Evolutionary conservation across 2,888 invertebrate genomes (phyloP).

Genomic region (Xestia sexstrigata): DNA sequence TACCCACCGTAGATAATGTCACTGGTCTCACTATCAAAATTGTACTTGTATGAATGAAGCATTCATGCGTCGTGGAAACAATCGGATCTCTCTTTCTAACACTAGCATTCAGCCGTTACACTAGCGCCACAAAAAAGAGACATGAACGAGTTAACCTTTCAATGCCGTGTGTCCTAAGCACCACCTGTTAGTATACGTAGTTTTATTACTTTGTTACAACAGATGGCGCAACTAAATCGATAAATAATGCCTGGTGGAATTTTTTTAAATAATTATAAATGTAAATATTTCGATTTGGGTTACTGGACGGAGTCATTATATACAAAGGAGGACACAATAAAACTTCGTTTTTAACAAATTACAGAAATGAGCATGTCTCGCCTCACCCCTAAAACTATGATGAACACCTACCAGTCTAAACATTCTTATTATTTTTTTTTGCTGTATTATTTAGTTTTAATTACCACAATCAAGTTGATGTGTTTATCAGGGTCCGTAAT

Average conservation of each 20-base stretch:
- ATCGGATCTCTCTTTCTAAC: constrained; percentile 78
- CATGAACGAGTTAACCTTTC: constrained; percentile 28
- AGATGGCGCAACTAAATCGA: constrained; percentile 76
- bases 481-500: too few species aligned
- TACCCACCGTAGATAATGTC: constrained; percentile 51
- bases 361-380: not conserved
- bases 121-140: constrained; percentile 62
- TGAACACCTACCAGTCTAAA: not conserved
- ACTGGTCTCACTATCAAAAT: constrained; percentile 56
- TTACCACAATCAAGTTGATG: too few species aligned
- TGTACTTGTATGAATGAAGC: constrained; percentile 58
- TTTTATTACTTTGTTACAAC: constrained; percentile 44
- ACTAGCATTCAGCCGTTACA: constrained; percentile 29
- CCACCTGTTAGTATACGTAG: constrained; percentile 54
- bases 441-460: too few species aligned
- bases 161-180: constrained; percentile 53
- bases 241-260: constrained; percentile 23
- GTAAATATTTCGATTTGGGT: not conserved
- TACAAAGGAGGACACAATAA: not conserved
- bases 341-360: not conserved
- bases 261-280: not conserved
- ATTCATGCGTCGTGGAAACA: constrained; percentile 46
- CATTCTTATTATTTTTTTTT: not conserved
- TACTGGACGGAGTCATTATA: not conserved
- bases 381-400: not conserved